Evolutionary conservation across 2,797 vertebrate species (phyloP).

Genomic region (Sebastes itinus): DNA sequence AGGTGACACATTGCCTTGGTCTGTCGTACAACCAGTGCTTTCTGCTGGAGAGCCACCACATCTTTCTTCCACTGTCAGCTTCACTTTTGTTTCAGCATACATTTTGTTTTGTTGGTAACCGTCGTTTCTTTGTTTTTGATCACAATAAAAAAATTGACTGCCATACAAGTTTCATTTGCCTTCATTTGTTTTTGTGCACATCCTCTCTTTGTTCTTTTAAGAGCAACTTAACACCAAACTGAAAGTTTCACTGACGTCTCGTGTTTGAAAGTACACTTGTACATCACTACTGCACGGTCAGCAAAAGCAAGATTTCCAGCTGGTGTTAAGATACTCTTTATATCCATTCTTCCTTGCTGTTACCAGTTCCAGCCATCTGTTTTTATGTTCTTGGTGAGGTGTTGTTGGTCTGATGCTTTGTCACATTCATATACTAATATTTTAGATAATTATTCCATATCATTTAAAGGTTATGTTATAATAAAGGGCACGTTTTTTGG

Average conservation of each 20-base stretch:
- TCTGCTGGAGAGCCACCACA: constrained; percentile 85
- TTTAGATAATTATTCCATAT: not conserved
- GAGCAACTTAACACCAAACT: not conserved
- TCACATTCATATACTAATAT: not conserved
- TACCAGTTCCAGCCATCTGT: constrained; percentile 9
- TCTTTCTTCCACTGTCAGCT: constrained; percentile 78
- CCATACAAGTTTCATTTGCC: constrained; percentile 33
- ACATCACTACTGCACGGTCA: not conserved
- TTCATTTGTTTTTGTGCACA: constrained; percentile 29
- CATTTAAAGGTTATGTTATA: not conserved
- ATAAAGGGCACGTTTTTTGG: not conserved
- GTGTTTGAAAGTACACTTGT: not conserved
- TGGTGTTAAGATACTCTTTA: constrained; percentile 36
- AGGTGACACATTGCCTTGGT: constrained; percentile 85
- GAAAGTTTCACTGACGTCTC: not conserved
- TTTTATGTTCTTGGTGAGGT: not conserved
- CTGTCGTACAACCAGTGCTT: constrained; percentile 42
- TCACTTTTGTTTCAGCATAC: constrained; percentile 63
- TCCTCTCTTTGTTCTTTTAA: constrained; percentile 16
- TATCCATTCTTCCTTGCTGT: constrained; percentile 47
- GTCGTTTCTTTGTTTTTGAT: constrained; percentile 17
- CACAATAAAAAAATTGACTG: constrained; percentile 48
- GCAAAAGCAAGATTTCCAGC: not conserved
- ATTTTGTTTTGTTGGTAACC: constrained; percentile 29
- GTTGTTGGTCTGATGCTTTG: not conserved